phyloP scores from a whole-genome alignment of 1,140 invertebrate species.

The Halictus rubicundus region DNA sequence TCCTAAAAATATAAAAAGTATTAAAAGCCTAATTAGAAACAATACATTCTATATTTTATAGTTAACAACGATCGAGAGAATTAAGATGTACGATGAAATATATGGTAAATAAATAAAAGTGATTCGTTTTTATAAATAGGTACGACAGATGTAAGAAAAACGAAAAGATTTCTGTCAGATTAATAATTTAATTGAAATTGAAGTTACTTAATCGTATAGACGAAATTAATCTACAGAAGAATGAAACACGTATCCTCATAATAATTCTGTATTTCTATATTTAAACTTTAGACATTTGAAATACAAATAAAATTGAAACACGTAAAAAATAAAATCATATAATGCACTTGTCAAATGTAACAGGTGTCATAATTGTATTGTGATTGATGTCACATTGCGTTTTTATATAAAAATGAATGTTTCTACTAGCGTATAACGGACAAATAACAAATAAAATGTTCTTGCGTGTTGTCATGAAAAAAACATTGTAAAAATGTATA shows the following conservation, averaged over 20 bases:
- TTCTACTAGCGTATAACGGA: not conserved
- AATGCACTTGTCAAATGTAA: constrained; percentile 41
- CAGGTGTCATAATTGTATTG: constrained; percentile 40
- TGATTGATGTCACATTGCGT: not conserved
- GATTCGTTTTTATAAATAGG: not conserved
- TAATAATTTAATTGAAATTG: too few relatives aligned
- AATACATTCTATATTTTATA: too few relatives aligned
- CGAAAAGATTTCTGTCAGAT: too few relatives aligned
- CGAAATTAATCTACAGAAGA: constrained; percentile 9
- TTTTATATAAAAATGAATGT: not conserved
- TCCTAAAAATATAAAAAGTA: constrained; percentile 76
- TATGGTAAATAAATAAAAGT: not conserved
- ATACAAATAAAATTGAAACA: not conserved
- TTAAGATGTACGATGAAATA: too few relatives aligned
- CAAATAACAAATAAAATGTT: not conserved
- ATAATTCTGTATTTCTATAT: not conserved
- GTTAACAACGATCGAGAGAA: too few relatives aligned
- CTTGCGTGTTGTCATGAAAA: not conserved
- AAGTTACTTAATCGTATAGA: not conserved
- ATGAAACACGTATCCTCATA: not conserved
- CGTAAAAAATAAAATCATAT: not conserved
- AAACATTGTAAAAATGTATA: not conserved
- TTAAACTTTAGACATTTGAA: not conserved
- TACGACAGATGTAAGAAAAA: too few relatives aligned
- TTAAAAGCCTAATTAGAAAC: constrained; percentile 13